Conservation (phyloP, 2,113 vertebrate genomes). For the Athene noctua region DNA sequence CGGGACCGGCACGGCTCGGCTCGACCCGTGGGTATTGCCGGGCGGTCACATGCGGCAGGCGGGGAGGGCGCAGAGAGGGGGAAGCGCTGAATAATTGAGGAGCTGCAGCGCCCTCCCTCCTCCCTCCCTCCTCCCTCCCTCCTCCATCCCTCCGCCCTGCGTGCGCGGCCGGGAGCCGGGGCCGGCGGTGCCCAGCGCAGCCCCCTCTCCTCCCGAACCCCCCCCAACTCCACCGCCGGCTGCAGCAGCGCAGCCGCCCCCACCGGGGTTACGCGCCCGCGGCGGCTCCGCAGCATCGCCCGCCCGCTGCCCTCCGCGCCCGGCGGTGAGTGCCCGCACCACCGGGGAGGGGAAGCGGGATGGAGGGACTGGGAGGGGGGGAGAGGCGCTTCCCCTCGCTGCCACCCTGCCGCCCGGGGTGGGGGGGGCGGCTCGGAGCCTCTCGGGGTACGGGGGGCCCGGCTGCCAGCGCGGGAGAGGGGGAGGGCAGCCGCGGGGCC, state of each 20-base stretch:
- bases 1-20: not conserved
- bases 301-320: not conserved
- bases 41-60: slow-evolving; percentile 31
- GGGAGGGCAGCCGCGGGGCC: not conserved
- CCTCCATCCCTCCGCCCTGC: not conserved
- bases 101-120: slow-evolving; percentile 56
- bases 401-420: not conserved
- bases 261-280: not conserved
- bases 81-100: slow-evolving; percentile 70
- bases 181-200: not conserved
- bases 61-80: not conserved
- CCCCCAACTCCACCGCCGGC: not conserved
- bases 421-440: not conserved
- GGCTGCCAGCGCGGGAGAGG: not conserved
- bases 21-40: not conserved
- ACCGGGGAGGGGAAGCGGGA: not conserved
- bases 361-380: not conserved
- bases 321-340: not conserved
- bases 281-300: not conserved
- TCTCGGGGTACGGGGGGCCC: not conserved
- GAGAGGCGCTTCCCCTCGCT: not conserved
- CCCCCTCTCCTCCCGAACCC: not conserved
- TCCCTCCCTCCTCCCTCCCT: not conserved
- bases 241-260: not conserved
- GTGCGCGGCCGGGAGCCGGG: not conserved